These are phyloP conservation scores for Nasonia longicornis DNA, from an alignment of 1,140 invertebrate genomes.

Conservation along the genomic window DNA sequence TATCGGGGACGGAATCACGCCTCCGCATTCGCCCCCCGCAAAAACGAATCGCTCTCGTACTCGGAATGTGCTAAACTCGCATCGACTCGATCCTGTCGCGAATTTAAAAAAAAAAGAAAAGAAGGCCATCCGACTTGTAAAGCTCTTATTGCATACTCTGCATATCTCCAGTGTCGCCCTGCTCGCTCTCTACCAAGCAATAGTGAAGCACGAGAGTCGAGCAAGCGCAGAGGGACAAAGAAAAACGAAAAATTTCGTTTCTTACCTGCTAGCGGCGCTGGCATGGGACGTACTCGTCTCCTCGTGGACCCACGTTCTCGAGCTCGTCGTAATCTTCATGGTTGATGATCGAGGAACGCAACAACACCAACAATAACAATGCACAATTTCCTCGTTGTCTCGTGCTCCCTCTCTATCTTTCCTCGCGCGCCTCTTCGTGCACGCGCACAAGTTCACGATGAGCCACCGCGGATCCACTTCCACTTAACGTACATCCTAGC, in stretches of 20 bases:
- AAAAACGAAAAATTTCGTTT: background rate
- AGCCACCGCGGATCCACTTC: constrained; percentile 14
- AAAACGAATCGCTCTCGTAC: too few relatives aligned
- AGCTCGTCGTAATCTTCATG: constrained; percentile 13
- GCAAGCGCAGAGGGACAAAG: background rate
- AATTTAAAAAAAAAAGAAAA: background rate
- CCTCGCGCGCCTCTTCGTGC: background rate
- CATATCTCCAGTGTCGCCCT: too few relatives aligned
- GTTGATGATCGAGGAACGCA: background rate
- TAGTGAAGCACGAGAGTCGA: too few relatives aligned
- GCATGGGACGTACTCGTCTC: too few relatives aligned
- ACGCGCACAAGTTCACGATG: constrained; percentile 28
- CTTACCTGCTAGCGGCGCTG: constrained; percentile 10
- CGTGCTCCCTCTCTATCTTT: background rate
- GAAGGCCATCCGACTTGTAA: background rate
- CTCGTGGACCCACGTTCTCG: background rate
- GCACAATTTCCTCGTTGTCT: background rate
- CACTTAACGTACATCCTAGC: constrained; percentile 39
- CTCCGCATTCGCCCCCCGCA: too few relatives aligned
- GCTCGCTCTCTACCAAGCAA: too few relatives aligned
- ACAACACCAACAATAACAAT: background rate
- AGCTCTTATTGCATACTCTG: background rate
- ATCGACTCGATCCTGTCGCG: background rate
- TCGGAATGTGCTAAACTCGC: background rate
- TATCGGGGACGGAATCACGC: too few relatives aligned